Base-by-base conservation (phyloP, 2,888 invertebrate genomes). In the Teinopalpus imperialis region DNA sequence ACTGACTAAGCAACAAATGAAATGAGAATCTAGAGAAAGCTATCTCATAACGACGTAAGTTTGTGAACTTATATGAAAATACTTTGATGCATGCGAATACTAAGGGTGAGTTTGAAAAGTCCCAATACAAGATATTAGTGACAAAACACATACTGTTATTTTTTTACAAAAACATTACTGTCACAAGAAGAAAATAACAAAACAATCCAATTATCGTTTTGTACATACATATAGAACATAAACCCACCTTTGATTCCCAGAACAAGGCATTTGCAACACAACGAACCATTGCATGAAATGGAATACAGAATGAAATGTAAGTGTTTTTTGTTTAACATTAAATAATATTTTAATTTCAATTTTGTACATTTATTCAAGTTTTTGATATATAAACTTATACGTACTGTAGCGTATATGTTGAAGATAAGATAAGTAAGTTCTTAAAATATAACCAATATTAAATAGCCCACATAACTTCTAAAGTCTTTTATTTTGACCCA, bases 251-350 rank as follows among this genome's bases (percentile, higher is more conserved):
- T 52, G 47, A 52, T 40, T 52, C 43, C 52, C 43, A 46, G 39
- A 48, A 51, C 48, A 29, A 52, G 48, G 51, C 37, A 42, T 51
- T 45, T 42, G 44, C 56, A 53, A 60, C 52, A 58, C 36, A 53
- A 70, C 70, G 69, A 52, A 58, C 52, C 64, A 61, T 61, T 53
- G 77, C 71, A 67, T 76, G 78, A 74, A 73, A 75, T 73, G 71
- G 58, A 57, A 62, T 52, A 57, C 43, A 59, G 44, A 57, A 48
- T 48, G 36, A 48, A 39, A 48, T n/a, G n/a, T n/a, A n/a, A n/a
- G n/a, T n/a, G n/a, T n/a, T n/a, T n/a, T n/a, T n/a, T n/a, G n/a
- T n/a, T n/a, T n/a, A n/a, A n/a, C n/a, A n/a, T n/a, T n/a, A n/a
- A n/a, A n/a, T n/a, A n/a, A n/a, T n/a, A n/a, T n/a, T n/a, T n/a